Conservation (phyloP, 2,113 vertebrate genomes). For the Cryptotis parvus region DNA sequence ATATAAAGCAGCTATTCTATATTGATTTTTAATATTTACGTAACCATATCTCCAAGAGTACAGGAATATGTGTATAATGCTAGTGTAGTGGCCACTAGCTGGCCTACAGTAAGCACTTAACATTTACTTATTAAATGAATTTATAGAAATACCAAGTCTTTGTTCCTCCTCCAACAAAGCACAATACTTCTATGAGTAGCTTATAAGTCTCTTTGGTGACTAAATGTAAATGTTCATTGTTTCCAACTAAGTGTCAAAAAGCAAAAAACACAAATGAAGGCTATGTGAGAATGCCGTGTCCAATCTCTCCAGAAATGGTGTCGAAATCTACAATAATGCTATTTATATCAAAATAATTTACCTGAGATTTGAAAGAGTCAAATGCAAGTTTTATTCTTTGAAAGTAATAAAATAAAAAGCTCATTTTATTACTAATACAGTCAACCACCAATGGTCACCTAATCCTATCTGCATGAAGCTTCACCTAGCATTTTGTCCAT, state of each 20-base stretch:
- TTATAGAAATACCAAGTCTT: neutral
- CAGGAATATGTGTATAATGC: neutral
- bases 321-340: neutral
- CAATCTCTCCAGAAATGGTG: neutral
- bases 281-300: neutral
- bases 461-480: neutral
- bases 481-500: neutral
- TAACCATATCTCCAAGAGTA: neutral
- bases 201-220: neutral
- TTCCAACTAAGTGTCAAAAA: neutral
- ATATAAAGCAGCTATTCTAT: neutral
- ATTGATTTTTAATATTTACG: constrained; percentile 10
- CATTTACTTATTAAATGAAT: neutral
- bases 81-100: neutral
- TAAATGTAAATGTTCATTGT: constrained; percentile 22
- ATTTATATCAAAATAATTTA: constrained; percentile 13
- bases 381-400: too few relatives aligned
- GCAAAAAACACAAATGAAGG: neutral
- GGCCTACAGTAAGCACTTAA: neutral
- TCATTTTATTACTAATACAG: constrained; percentile 26
- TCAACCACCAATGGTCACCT: neutral
- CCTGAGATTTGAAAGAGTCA: neutral
- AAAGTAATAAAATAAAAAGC: too few relatives aligned
- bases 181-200: neutral
- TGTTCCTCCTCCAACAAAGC: neutral